Percentiles rank a stretch among this genome's conserved stretches.
These are phyloP conservation scores for Barypeithes pellucidus DNA, from an alignment of 2,888 invertebrate genomes.

Conservation along the genomic window DNA sequence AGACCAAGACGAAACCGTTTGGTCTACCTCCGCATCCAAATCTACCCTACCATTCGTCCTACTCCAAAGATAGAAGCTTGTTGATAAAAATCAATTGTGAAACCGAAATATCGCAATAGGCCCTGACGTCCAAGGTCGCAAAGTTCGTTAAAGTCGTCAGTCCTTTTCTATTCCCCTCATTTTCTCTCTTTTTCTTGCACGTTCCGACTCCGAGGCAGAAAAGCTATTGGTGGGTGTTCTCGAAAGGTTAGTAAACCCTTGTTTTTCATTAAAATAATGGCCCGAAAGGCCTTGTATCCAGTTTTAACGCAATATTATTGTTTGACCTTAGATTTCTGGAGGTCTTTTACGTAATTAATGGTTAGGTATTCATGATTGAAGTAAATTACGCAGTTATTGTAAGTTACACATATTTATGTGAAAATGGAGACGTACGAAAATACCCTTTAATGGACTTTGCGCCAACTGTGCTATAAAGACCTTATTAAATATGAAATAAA, in stretches of 20 bases:
- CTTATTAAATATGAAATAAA: too few relatives aligned
- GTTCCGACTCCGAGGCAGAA: slow-evolving; percentile 13
- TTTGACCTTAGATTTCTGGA: background rate
- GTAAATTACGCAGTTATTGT: too few relatives aligned
- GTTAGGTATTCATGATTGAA: too few relatives aligned
- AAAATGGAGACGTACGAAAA: too few relatives aligned
- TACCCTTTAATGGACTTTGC: too few relatives aligned
- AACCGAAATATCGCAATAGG: slow-evolving; percentile 20
- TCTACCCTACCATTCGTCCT: background rate
- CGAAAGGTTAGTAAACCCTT: slow-evolving; percentile 34
- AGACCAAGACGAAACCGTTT: too few relatives aligned
- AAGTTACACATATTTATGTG: too few relatives aligned
- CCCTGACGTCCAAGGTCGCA: slow-evolving; percentile 34
- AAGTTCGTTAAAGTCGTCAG: slow-evolving; percentile 19
- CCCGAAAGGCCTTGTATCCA: slow-evolving; percentile 9
- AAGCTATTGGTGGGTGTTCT: slow-evolving; percentile 24
- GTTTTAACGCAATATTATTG: background rate
- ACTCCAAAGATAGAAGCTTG: slow-evolving; percentile 7
- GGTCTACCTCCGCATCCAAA: too few relatives aligned
- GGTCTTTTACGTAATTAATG: background rate
- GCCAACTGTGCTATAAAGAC: too few relatives aligned
- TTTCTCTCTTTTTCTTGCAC: slow-evolving; percentile 12
- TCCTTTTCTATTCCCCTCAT: slow-evolving; percentile 7
- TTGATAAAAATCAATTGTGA: slow-evolving; percentile 16
- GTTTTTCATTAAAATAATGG: slow-evolving; percentile 16